Evolutionary conservation across 2,888 invertebrate genomes (phyloP).

Genomic region (Dicyrtomina minuta): DNA sequence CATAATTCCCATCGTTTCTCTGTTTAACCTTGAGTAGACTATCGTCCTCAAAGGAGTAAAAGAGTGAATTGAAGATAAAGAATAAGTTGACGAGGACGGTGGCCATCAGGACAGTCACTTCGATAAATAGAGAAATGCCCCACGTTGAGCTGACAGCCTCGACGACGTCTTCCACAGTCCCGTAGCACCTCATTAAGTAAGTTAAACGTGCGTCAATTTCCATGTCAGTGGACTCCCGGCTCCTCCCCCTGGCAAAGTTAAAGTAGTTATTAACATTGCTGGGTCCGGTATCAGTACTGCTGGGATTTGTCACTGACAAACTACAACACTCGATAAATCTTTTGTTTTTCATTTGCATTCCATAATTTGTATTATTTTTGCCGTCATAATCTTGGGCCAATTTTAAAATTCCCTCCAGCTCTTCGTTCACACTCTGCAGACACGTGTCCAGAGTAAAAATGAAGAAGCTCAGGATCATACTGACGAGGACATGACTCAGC

Average conservation of each 20-base stretch:
- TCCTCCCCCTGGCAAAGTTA: too few relatives aligned
- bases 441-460: constrained; percentile 38
- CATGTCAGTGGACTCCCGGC: too few relatives aligned
- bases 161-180: constrained; percentile 32
- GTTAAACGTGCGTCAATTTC: too few relatives aligned
- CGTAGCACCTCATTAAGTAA: too few relatives aligned
- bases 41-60: neutral
- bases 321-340: too few relatives aligned
- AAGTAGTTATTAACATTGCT: too few relatives aligned
- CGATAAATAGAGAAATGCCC: constrained; percentile 43
- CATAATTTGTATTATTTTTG: too few relatives aligned
- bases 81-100: constrained; percentile 34
- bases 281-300: too few relatives aligned
- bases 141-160: constrained; percentile 33
- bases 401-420: too few relatives aligned
- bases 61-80: constrained; percentile 20
- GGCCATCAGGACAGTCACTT: constrained; percentile 41
- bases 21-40: neutral
- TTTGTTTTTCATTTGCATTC: too few relatives aligned
- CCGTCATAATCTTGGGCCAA: too few relatives aligned
- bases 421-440: constrained; percentile 36
- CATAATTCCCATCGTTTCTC: constrained; percentile 13
- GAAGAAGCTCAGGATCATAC: constrained; percentile 39
- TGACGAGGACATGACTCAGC: constrained; percentile 39
- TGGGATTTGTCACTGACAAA: too few relatives aligned